Evolutionary conservation across 2,797 vertebrate genomes (phyloP).

Genomic region (Miichthys miiuy): DNA sequence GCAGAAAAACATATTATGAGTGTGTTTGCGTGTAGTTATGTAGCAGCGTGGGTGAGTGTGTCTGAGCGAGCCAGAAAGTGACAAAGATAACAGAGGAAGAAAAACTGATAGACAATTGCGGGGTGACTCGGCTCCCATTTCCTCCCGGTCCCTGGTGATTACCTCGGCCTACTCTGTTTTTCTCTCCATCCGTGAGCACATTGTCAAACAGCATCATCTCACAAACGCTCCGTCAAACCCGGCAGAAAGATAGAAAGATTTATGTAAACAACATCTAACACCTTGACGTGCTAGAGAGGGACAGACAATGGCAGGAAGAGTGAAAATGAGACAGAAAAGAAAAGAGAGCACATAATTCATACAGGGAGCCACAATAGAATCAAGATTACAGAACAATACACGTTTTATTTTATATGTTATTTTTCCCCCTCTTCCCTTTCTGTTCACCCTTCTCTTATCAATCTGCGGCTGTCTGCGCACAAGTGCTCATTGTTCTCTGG

Average conservation of each 20-base stretch:
- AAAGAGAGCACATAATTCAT: conserved; percentile 34
- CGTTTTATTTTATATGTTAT: conserved; percentile 44
- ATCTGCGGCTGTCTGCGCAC: conserved; percentile 12
- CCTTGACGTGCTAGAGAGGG: conserved; percentile 29
- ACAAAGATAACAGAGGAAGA: conserved; percentile 52
- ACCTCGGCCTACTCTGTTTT: conserved; percentile 53
- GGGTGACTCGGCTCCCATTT: conserved; percentile 49
- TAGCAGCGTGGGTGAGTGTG: conserved; percentile 20
- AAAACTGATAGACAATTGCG: conserved; percentile 55
- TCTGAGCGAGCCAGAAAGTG: conserved; percentile 37
- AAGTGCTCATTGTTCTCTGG: conserved; percentile 47
- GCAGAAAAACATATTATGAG: conserved; percentile 25
- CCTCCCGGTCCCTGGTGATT: conserved; percentile 60
- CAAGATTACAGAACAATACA: conserved; percentile 41
- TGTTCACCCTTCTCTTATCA: conserved; percentile 34
- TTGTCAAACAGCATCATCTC: conserved; percentile 62
- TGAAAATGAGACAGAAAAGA: conserved; percentile 17
- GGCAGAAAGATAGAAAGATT: conserved; percentile 38
- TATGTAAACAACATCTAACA: conserved; percentile 64
- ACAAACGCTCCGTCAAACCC: conserved; percentile 19
- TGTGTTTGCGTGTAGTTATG: conserved; percentile 25
- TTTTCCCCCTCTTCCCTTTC: neutral
- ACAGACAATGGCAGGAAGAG: conserved; percentile 17
- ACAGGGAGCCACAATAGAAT: conserved; percentile 9
- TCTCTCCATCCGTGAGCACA: conserved; percentile 36